These are phyloP conservation scores for Geophilus truncorum DNA, from an alignment of 2,888 invertebrate species.

Conservation along the genomic window DNA sequence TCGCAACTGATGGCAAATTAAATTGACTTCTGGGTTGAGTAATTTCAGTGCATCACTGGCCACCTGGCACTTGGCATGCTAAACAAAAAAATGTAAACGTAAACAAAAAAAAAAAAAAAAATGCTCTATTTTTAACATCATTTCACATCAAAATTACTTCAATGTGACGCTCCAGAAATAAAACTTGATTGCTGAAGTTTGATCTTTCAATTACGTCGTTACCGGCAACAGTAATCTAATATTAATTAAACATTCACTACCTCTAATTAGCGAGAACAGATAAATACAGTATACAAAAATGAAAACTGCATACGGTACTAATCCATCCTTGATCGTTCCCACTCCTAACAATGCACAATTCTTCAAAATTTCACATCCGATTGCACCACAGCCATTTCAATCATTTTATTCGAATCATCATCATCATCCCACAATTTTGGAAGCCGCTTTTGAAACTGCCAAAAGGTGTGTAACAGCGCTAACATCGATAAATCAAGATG, in stretches of 20 bases:
- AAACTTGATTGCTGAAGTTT: slow-evolving; percentile 29
- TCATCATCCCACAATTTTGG: slow-evolving; percentile 15
- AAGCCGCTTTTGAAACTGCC: neutral
- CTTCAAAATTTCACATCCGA: slow-evolving; percentile 35
- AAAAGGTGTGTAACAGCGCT: slow-evolving; percentile 8
- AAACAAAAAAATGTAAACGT: neutral
- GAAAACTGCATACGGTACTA: neutral
- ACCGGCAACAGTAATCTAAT: slow-evolving; percentile 31
- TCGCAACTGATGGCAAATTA: neutral
- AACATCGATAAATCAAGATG: slow-evolving; percentile 28
- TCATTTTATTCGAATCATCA: neutral
- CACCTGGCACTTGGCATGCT: slow-evolving; percentile 30
- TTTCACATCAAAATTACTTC: slow-evolving; percentile 17
- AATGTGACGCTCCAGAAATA: slow-evolving; percentile 9
- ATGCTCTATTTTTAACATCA: no score
- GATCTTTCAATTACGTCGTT: slow-evolving; percentile 29
- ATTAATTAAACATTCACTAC: neutral
- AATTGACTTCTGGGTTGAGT: neutral
- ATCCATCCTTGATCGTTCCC: neutral
- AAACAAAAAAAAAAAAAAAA: slow-evolving; percentile 2
- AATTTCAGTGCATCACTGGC: slow-evolving; percentile 30
- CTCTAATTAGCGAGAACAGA: neutral
- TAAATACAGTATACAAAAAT: neutral
- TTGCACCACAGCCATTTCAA: slow-evolving; percentile 33
- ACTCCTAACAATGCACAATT: slow-evolving; percentile 10